Evolutionary conservation across 2,113 vertebrate genomes (phyloP).

Genomic region (Glaucidium brasilianum): DNA sequence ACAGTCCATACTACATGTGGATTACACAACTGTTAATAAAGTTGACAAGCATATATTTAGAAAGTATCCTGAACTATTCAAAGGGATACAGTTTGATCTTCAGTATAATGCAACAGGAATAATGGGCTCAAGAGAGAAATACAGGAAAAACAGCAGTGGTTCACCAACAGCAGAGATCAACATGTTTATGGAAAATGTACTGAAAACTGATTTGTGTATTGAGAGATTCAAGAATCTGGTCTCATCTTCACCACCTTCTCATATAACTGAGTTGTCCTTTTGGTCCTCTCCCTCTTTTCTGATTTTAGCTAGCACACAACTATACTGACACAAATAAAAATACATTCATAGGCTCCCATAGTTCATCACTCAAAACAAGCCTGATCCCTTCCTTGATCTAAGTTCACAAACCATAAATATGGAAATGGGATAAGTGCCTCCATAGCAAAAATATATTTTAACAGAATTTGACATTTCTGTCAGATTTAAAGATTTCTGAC

Average conservation of each 20-base stretch:
- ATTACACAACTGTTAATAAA: background rate
- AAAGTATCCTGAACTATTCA: background rate
- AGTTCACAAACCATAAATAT: background rate
- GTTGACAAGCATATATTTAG: background rate
- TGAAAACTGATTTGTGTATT: background rate
- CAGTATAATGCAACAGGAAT: background rate
- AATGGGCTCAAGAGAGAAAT: background rate
- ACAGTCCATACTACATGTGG: background rate
- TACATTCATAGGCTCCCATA: background rate
- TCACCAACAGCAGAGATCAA: background rate
- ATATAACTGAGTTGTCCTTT: background rate
- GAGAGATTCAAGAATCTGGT: background rate
- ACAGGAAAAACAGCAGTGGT: background rate
- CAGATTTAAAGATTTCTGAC: background rate
- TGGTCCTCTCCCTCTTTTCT: background rate
- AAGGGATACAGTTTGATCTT: background rate
- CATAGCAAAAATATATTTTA: background rate
- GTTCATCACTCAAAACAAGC: background rate
- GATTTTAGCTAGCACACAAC: background rate
- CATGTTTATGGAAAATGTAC: background rate
- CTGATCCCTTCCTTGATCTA: background rate
- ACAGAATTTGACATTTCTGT: background rate
- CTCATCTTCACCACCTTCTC: background rate
- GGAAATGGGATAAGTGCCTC: background rate
- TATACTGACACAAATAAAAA: background rate